Evolutionary conservation across 2,888 invertebrate species (phyloP), one percentile per base, ranked within the genome.

Genomic region (Aspidiotus destructor): DNA sequence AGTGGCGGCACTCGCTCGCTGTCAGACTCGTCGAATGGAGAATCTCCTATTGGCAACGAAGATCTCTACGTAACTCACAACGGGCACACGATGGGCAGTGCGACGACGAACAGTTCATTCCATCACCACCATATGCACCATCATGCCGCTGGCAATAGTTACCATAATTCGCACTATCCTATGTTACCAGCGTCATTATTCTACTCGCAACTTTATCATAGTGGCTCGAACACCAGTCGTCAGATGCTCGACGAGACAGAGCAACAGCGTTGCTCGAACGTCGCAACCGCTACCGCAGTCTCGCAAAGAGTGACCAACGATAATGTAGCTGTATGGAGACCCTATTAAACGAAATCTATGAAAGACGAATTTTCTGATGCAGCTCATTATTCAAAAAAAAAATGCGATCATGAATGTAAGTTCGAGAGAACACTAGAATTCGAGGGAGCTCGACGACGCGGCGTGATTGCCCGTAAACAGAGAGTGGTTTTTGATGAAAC

Each of bases 1-100:
- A 71, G 73, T 60, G 64, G 62, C 17, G 85, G 86, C 2, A 89
- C 90, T 0, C 80, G 90, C 55, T 89, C 89, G 13, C 78, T 90
- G 41, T 89, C 89, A 73, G 90, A 87, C 75, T 89, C 89, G 53
- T 89, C 89, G 48, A 86, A 73, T 16, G 72, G 72, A 8, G 73
- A 74, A 69, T 74, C 74, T 9, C 74, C 75, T 7, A 73, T 73
- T 9, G 75, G 73, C 41, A 69, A 55, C 44, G 69, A 69, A 8
- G 69, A 69, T 3, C 42, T 62, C 15, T 62, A 61, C 44, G 57
- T 62, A 13, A 57, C 58, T 41, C 62, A 57, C 41, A 61, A 61
- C 28, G 62, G 54, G n/a, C 61, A 69, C 28, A 41, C 53, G 42
- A 62, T 16, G 17, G 40, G 53, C 17, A 42, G 55, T 40, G 67